Conservation (phyloP, 2,888 invertebrate species). For the Agriopis leucophaearia region DNA sequence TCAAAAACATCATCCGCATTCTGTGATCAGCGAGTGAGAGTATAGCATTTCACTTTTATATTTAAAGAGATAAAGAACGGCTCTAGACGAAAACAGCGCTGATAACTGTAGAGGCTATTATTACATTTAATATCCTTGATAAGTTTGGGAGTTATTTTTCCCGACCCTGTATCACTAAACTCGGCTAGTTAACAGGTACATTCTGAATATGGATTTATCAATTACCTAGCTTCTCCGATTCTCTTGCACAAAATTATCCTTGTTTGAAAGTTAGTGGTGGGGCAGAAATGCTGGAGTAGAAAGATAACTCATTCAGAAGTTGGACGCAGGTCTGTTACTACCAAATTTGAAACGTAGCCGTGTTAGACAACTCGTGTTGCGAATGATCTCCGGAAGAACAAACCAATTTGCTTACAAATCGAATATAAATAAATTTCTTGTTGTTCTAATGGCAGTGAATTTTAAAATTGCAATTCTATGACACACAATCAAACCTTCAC, state of each 20-base stretch:
- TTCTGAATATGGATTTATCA: constrained; percentile 5
- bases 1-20: no score
- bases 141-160: no score
- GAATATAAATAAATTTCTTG: neutral
- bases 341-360: constrained; percentile 44
- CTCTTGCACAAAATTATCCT: constrained; percentile 23
- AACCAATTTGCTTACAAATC: constrained; percentile 20
- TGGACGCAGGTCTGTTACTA: constrained; percentile 37
- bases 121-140: no score
- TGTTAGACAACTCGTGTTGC: constrained; percentile 43
- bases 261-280: constrained; percentile 38
- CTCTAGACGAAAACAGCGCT: no score
- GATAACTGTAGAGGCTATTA: no score
- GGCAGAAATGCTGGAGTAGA: constrained; percentile 21
- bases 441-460: no score
- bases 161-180: no score
- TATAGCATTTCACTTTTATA: no score
- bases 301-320: constrained; percentile 42
- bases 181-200: neutral
- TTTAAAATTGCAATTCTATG: no score
- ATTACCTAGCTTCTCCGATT: constrained; percentile 31
- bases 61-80: no score
- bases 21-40: no score
- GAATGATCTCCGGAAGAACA: constrained; percentile 42
- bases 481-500: no score